Evolutionary conservation across 2,113 vertebrate genomes (phyloP).

Genomic region (Pseudorasbora parva): DNA sequence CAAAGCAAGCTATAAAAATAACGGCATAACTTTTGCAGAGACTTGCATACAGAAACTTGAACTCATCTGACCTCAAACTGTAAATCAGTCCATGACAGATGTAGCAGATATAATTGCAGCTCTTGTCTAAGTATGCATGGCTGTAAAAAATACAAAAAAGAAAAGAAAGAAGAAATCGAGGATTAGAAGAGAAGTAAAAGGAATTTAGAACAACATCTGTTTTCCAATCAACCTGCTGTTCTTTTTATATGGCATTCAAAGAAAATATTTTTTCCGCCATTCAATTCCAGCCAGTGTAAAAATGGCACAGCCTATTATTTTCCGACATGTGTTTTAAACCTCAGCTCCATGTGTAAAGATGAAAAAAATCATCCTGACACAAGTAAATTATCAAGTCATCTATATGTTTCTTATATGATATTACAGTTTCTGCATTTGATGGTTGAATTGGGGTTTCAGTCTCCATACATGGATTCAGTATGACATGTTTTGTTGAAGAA

Average conservation of each 20-base stretch:
- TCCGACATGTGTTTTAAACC: constrained; percentile 10
- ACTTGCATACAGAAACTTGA: constrained; percentile 18
- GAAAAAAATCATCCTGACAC: neutral
- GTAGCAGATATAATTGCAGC: constrained; percentile 57
- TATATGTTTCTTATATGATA: neutral
- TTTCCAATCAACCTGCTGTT: constrained; percentile 60
- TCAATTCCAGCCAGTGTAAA: neutral
- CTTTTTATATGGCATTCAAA: constrained; percentile 32
- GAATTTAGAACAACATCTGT: constrained; percentile 65
- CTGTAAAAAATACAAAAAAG: constrained; percentile 21
- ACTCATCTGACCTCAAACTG: constrained; percentile 22
- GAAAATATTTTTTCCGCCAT: constrained; percentile 20
- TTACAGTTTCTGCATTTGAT: neutral
- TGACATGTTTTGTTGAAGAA: neutral
- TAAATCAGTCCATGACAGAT: constrained; percentile 41
- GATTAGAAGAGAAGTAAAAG: constrained; percentile 40
- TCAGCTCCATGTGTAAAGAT: neutral
- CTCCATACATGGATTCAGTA: neutral
- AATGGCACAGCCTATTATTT: constrained; percentile 7
- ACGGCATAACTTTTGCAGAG: neutral
- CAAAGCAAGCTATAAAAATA: constrained; percentile 14
- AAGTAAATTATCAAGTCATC: constrained; percentile 1
- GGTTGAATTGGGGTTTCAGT: neutral
- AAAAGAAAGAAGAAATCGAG: neutral
- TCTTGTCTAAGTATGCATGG: constrained; percentile 41